Evolutionary conservation across 2,797 vertebrate genomes (phyloP), one percentile per base, ranked within the genome.

Genomic region (Geotrypetes seraphini): DNA sequence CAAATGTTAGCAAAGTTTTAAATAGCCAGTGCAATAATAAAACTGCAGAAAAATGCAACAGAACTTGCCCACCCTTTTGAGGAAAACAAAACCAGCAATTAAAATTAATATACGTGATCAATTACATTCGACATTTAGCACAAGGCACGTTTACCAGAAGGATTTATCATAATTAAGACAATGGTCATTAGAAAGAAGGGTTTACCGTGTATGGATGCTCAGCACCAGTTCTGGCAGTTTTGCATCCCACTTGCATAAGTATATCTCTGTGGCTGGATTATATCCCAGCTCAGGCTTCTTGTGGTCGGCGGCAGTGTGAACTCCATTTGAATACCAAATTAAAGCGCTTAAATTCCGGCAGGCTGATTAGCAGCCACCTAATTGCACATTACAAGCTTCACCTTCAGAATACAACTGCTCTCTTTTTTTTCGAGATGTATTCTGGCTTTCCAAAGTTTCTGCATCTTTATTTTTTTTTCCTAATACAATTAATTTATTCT

Each of bases 321-420:
- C 66, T 69, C 66, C 70, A 55, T 71, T 61, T 59, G 43, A 73
- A 71, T 60, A 53, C 60, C 52, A 66, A 63, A 60, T 74, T 73
- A 66, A 69, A 63, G 57, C 58, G 45, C 35, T 44, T 66, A 70
- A 56, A 69, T 76, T 72, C 68, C 52, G 39, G 71, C 59, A 69
- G 63, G 57, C 59, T 14, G 19, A 69, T 77, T 73, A 74, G 71
- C 63, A 73, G 60, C 40, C 25, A 32, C 44, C 49, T 74, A 72
- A 79, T 53, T 64, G 65, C 69, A 74, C 67, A 60, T 51, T 63
- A 67, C 60, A 58, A 48, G 43, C 54, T 25, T 58, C 63, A 66
- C 1, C 7, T 66, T 33, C 43, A 71, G 51, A 59, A 39, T 52
- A 60, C 55, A 49, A 47, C 73, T 39, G 42, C 62, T 62, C 63